Evolutionary conservation across 2,797 vertebrate species (phyloP).

Genomic region (Malurus leucopterus): DNA sequence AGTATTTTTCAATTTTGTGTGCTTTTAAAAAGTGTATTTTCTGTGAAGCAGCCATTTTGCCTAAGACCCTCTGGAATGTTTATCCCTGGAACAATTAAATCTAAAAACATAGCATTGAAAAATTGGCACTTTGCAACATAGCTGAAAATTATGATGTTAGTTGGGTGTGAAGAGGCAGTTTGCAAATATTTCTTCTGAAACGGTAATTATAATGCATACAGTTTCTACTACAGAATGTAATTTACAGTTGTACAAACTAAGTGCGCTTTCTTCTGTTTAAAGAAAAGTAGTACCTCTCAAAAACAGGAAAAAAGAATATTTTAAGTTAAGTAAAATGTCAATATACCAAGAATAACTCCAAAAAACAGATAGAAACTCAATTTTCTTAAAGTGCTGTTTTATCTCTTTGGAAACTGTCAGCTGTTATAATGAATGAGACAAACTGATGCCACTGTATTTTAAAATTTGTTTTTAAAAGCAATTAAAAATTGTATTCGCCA

Average conservation of each 20-base stretch:
- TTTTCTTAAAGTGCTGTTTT: neutral
- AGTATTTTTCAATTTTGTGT: neutral
- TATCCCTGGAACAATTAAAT: neutral
- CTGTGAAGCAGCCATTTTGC: neutral
- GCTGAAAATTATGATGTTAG: neutral
- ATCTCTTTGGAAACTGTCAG: neutral
- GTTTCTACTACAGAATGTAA: neutral
- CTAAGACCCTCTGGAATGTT: neutral
- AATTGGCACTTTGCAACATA: neutral
- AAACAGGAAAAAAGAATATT: neutral
- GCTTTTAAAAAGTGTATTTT: neutral
- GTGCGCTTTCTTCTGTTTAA: constrained; percentile 7
- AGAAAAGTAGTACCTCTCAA: neutral
- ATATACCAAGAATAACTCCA: neutral
- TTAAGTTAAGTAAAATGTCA: constrained; percentile 49
- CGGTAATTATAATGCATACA: neutral
- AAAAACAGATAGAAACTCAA: neutral
- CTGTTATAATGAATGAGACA: neutral
- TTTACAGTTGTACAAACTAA: neutral
- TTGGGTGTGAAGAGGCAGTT: neutral
- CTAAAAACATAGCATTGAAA: neutral
- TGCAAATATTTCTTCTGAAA: neutral
- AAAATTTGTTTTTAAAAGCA: neutral
- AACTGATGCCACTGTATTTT: neutral
- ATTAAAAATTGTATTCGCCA: neutral